phyloP scores from a whole-genome alignment of 2,888 invertebrate genomes.

The Pyrocoelia pectoralis region DNA sequence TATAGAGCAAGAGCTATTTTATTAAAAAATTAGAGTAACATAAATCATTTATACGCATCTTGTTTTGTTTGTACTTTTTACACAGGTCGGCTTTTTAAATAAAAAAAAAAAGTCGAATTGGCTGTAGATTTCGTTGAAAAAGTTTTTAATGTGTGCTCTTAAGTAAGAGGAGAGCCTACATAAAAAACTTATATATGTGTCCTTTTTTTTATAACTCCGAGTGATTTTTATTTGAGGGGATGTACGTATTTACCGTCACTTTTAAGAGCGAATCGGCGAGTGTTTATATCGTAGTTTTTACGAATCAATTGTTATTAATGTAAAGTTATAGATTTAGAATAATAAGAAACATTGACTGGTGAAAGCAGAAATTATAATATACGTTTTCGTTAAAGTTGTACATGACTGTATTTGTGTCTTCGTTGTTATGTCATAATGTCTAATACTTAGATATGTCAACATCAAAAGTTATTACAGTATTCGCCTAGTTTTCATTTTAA shows the following conservation, averaged over 20 bases:
- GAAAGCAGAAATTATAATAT: slow-evolving; percentile 52
- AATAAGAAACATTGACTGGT: slow-evolving; percentile 49
- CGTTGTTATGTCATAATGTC: slow-evolving; percentile 36
- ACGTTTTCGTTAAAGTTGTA: slow-evolving; percentile 47
- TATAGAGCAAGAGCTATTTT: slow-evolving; percentile 35
- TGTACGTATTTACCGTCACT: slow-evolving; percentile 20
- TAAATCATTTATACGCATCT: slow-evolving; percentile 25
- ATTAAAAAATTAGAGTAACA: slow-evolving; percentile 26
- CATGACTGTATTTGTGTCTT: slow-evolving; percentile 41
- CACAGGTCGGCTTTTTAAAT: slow-evolving; percentile 35
- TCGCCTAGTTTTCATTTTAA: not conserved
- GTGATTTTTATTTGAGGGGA: slow-evolving; percentile 30
- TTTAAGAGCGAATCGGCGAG: slow-evolving; percentile 38
- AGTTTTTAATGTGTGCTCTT: slow-evolving; percentile 24
- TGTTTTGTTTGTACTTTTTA: slow-evolving; percentile 29
- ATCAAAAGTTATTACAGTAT: slow-evolving; percentile 36
- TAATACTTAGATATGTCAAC: slow-evolving; percentile 28
- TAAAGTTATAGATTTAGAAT: slow-evolving; percentile 34
- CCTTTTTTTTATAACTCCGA: slow-evolving; percentile 27
- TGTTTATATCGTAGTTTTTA: slow-evolving; percentile 42
- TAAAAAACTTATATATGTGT: slow-evolving; percentile 26
- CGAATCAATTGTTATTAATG: slow-evolving; percentile 37
- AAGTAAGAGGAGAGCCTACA: slow-evolving; percentile 18
- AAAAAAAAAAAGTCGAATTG: slow-evolving; percentile 27
- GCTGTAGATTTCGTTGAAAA: slow-evolving; percentile 18